These are phyloP conservation scores for Pseudanteris insignis DNA, from an alignment of 2,888 invertebrate species.

Conservation along the genomic window DNA sequence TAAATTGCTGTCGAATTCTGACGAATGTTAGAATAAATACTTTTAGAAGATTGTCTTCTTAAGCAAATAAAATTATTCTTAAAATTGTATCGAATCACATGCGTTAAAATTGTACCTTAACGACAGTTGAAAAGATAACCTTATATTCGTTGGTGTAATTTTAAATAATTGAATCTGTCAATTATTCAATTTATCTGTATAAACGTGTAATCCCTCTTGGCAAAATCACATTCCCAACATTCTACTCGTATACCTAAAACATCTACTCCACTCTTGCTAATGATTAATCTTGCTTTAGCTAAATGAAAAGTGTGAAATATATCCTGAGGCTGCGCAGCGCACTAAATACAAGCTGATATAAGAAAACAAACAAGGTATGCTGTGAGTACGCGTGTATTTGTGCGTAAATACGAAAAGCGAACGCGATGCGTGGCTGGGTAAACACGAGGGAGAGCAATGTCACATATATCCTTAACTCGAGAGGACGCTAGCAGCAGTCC, in stretches of 20 bases:
- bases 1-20: too few relatives aligned
- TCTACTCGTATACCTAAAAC: conserved; percentile 5
- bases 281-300: conserved; percentile 31
- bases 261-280: conserved; percentile 25
- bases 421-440: conserved; percentile 54
- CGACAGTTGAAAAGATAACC: too few relatives aligned
- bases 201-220: too few relatives aligned
- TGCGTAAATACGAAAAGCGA: conserved; percentile 59
- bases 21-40: too few relatives aligned
- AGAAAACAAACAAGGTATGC: conserved; percentile 60
- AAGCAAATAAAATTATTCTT: too few relatives aligned
- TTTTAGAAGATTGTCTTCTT: too few relatives aligned
- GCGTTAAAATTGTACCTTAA: too few relatives aligned
- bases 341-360: conserved; percentile 55
- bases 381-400: conserved; percentile 57
- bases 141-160: too few relatives aligned
- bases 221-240: conserved; percentile 1
- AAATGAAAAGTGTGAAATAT: conserved; percentile 44
- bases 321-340: conserved; percentile 42
- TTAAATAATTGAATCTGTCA: too few relatives aligned
- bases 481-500: conserved; percentile 52
- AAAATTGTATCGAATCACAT: too few relatives aligned
- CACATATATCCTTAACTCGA: conserved; percentile 52
- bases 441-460: conserved; percentile 51
- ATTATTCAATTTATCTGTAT: too few relatives aligned